These are phyloP conservation scores for Lucilia sericata DNA, from an alignment of 1,140 invertebrate species.

Conservation along the genomic window DNA sequence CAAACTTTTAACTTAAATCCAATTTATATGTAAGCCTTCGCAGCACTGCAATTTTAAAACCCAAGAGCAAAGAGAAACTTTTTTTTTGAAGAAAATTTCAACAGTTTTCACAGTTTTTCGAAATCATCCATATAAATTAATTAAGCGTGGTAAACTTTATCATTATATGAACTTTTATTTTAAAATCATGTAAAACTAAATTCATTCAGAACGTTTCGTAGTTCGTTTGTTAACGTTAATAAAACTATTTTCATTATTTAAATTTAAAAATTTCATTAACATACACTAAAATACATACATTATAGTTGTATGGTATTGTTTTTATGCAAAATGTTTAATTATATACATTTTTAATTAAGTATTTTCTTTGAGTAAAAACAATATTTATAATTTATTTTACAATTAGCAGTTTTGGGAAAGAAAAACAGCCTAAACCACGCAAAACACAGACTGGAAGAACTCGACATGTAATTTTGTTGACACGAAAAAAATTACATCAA, in stretches of 20 bases:
- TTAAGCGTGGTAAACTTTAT: background rate
- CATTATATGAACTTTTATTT: no score
- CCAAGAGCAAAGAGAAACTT: slow-evolving; percentile 53
- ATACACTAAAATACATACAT: no score
- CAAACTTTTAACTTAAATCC: no score
- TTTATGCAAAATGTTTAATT: background rate
- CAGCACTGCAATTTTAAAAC: slow-evolving; percentile 65
- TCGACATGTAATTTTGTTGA: slow-evolving; percentile 57
- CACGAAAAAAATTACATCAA: slow-evolving; percentile 35
- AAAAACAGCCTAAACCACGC: slow-evolving; percentile 67
- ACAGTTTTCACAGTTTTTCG: slow-evolving; percentile 66
- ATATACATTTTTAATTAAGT: background rate
- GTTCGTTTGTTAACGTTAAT: background rate
- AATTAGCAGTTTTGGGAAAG: slow-evolving; percentile 45
- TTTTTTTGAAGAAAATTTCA: slow-evolving; percentile 50
- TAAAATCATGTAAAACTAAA: background rate
- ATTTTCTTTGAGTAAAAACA: background rate
- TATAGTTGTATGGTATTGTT: no score
- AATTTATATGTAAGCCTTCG: no score
- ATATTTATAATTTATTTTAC: background rate
- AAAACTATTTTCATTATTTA: background rate
- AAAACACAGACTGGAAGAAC: slow-evolving; percentile 67
- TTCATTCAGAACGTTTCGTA: background rate
- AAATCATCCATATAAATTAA: slow-evolving; percentile 37
- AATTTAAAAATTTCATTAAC: background rate